A percentile compares a stretch with the other conserved stretches of the same genome.
Conservation (phyloP, 2,797 vertebrate genomes). For the Pristis pectinata region DNA sequence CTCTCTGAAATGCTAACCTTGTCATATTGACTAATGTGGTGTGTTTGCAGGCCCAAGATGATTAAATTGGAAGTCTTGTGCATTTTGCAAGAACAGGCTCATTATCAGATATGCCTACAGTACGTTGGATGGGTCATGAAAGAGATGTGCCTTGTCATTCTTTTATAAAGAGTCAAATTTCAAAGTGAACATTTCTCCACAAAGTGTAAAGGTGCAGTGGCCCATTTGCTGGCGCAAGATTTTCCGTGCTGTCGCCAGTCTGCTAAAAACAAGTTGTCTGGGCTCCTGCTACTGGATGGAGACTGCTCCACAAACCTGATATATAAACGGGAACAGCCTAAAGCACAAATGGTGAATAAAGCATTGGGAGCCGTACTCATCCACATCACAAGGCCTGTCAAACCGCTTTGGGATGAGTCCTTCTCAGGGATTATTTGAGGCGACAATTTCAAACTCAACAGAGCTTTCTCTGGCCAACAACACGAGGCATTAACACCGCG, state of each 20-base stretch:
- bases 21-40: constrained; percentile 57
- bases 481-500: constrained; percentile 14
- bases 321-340: constrained; percentile 39
- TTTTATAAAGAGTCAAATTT: constrained; percentile 47
- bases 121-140: constrained; percentile 47
- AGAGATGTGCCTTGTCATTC: constrained; percentile 51
- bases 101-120: constrained; percentile 52
- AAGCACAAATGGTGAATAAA: neutral
- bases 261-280: neutral
- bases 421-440: constrained; percentile 40
- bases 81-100: constrained; percentile 49
- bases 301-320: neutral
- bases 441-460: constrained; percentile 40
- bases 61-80: constrained; percentile 51
- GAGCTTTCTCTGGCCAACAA: constrained; percentile 28
- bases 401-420: constrained; percentile 35
- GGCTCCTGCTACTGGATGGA: neutral
- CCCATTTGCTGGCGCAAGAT: neutral
- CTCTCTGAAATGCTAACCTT: constrained; percentile 50
- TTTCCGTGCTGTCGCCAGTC: neutral
- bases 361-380: constrained; percentile 37
- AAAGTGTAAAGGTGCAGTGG: neutral
- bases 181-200: constrained; percentile 46
- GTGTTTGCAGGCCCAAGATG: constrained; percentile 46
- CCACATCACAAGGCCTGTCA: constrained; percentile 40